Percentiles rank a stretch among this genome's conserved stretches.
phyloP scores from a whole-genome alignment of 2,888 invertebrate genomes.

The Steromphala cineraria region DNA sequence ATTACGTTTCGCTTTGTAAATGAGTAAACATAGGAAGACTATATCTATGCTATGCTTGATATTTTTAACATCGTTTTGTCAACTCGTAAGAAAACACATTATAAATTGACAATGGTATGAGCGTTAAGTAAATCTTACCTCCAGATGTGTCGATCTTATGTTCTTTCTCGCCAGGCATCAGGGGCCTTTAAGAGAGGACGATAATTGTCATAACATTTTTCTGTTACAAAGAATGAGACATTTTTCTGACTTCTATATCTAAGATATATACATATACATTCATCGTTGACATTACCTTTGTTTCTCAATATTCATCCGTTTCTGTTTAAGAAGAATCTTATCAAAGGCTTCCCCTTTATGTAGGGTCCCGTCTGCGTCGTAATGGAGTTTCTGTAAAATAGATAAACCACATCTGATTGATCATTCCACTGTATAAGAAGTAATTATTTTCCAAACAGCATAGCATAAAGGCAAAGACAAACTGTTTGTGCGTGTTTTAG shows the following conservation, averaged over 20 bases:
- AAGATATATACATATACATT: too few relatives aligned
- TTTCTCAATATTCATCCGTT: background rate
- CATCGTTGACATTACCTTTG: background rate
- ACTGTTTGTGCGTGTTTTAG: too few relatives aligned
- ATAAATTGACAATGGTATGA: too few relatives aligned
- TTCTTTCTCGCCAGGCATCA: conserved; percentile 24
- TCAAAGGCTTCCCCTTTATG: conserved; percentile 7
- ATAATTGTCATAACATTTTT: background rate
- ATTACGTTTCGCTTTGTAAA: background rate
- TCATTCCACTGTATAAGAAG: too few relatives aligned
- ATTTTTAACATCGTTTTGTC: too few relatives aligned
- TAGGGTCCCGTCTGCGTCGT: conserved; percentile 1
- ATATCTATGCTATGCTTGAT: too few relatives aligned
- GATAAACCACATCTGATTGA: background rate
- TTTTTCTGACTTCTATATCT: too few relatives aligned
- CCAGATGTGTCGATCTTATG: conserved; percentile 33
- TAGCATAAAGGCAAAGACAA: too few relatives aligned
- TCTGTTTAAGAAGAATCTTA: background rate
- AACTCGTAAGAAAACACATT: too few relatives aligned
- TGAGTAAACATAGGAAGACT: too few relatives aligned
- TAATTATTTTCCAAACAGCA: too few relatives aligned
- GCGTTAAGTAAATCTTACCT: conserved; percentile 24
- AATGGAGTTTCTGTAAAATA: conserved; percentile 3
- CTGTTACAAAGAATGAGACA: too few relatives aligned
- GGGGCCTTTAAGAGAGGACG: background rate